These are phyloP conservation scores for Pteropus rufus DNA, from an alignment of 2,797 vertebrate genomes.

Conservation along the genomic window DNA sequence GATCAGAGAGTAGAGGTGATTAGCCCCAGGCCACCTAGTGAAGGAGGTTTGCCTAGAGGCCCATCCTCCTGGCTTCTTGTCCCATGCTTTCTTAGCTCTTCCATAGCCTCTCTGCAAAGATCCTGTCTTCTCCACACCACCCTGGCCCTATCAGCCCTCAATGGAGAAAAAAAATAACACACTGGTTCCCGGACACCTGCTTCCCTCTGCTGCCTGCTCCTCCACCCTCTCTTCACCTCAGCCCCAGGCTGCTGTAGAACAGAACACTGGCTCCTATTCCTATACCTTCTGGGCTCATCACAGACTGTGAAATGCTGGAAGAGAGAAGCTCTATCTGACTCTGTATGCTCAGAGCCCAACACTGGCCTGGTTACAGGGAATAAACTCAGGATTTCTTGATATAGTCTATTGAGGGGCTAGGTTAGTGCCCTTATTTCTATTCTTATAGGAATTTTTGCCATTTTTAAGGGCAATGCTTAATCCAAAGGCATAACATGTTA, in stretches of 20 bases:
- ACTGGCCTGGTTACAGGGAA: not conserved
- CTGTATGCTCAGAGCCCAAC: not conserved
- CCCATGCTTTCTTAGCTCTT: not conserved
- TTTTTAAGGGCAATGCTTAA: not conserved
- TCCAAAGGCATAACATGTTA: not conserved
- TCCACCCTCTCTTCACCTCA: not conserved
- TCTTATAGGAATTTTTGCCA: not conserved
- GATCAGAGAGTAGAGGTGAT: not conserved
- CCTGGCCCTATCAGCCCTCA: not conserved
- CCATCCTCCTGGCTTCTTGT: not conserved
- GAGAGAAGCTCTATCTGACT: not conserved
- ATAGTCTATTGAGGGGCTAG: not conserved
- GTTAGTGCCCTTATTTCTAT: not conserved
- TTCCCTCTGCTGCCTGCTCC: not conserved
- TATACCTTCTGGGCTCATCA: not conserved
- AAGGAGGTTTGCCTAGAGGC: not conserved
- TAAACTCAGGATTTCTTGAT: not conserved
- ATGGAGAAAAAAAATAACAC: not conserved
- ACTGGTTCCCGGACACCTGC: too few relatives aligned
- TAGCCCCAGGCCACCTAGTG: not conserved
- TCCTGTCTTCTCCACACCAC: not conserved
- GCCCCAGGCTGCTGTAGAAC: not conserved
- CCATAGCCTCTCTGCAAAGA: not conserved
- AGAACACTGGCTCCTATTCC: not conserved
- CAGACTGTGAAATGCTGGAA: not conserved